These are phyloP conservation scores for Athalia circularis DNA, from an alignment of 2,888 invertebrate species.

Conservation along the genomic window DNA sequence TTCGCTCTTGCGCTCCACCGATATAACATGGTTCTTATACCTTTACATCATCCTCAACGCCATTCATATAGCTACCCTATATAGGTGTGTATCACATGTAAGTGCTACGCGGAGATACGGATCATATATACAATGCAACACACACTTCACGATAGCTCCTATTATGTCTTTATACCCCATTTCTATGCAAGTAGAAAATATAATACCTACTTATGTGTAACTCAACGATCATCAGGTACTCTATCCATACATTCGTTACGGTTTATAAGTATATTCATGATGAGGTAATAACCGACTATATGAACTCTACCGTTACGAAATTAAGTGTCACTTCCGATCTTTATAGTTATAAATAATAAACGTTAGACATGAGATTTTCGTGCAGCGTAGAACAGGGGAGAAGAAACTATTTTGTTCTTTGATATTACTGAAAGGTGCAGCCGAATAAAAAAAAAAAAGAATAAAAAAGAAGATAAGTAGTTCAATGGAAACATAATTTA, in stretches of 20 bases:
- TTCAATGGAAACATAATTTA: too few relatives aligned
- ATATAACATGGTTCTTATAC: neutral
- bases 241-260: slow-evolving; percentile 26
- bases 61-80: neutral
- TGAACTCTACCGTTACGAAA: slow-evolving; percentile 27
- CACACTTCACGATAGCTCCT: neutral
- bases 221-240: slow-evolving; percentile 14
- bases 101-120: neutral
- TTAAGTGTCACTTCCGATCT: slow-evolving; percentile 1
- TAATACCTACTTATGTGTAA: slow-evolving; percentile 10
- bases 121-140: neutral
- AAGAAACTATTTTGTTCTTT: too few relatives aligned
- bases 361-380: too few relatives aligned
- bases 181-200: neutral
- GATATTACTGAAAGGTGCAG: too few relatives aligned
- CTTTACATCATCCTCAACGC: neutral
- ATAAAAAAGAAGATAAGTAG: too few relatives aligned
- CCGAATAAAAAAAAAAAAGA: too few relatives aligned
- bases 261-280: slow-evolving; percentile 28
- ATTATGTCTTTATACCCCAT: neutral
- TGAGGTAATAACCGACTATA: neutral
- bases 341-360: neutral
- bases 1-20: slow-evolving; percentile 4
- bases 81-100: neutral
- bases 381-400: too few relatives aligned